Percentiles rank a stretch among this genome's conserved stretches.
These are phyloP conservation scores for Aepyceros melampus DNA, from an alignment of 2,113 vertebrate species.

Conservation along the genomic window DNA sequence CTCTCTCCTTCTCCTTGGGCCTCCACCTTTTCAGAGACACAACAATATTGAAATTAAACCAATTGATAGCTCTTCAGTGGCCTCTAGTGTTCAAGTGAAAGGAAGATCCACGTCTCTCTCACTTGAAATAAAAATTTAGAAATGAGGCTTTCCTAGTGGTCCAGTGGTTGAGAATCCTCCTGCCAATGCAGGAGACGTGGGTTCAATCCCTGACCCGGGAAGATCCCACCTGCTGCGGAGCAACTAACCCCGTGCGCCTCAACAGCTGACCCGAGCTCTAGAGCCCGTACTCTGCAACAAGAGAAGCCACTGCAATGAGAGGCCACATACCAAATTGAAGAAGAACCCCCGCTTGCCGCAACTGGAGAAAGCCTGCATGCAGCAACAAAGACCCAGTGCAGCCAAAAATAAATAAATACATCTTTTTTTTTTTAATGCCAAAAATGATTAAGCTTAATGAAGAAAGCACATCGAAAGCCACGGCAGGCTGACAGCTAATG, in stretches of 20 bases:
- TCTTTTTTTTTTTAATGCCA: background rate
- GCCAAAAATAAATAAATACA: background rate
- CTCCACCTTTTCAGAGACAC: background rate
- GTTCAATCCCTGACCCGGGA: background rate
- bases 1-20: background rate
- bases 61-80: background rate
- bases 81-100: background rate
- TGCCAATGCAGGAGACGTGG: background rate
- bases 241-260: rapidly evolving
- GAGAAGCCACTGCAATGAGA: background rate
- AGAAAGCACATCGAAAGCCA: background rate
- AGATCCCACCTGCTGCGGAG: background rate
- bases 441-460: background rate
- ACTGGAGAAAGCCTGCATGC: background rate
- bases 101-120: background rate
- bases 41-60: background rate
- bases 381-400: background rate
- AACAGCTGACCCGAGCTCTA: background rate
- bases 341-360: background rate
- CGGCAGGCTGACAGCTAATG: background rate
- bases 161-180: background rate
- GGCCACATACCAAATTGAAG: background rate
- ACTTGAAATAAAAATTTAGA: background rate
- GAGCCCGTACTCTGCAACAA: background rate
- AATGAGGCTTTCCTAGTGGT: background rate